Percentiles rank a stretch among this genome's conserved stretches.
These are phyloP conservation scores for Temnothorax nylanderi DNA, from an alignment of 1,140 invertebrate genomes.

Conservation along the genomic window DNA sequence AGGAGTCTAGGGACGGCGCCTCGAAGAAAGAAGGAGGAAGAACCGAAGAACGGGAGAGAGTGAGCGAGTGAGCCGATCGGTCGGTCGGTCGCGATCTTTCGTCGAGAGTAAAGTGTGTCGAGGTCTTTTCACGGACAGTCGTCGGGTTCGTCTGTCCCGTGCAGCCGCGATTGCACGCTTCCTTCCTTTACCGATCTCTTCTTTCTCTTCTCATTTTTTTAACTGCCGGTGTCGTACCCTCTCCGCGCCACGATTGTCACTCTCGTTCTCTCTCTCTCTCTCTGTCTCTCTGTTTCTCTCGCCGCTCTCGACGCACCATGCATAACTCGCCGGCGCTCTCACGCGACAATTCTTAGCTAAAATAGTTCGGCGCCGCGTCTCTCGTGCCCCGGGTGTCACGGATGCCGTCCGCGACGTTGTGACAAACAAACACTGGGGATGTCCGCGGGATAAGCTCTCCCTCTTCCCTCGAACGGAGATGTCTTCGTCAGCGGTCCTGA, in stretches of 20 bases:
- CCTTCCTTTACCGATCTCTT: constrained; percentile 22
- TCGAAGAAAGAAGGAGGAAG: constrained; percentile 73
- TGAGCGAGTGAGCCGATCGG: constrained; percentile 33
- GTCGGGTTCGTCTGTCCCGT: constrained; percentile 42
- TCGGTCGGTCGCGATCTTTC: constrained; percentile 54
- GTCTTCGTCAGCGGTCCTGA: constrained; percentile 47
- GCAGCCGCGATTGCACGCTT: constrained; percentile 46
- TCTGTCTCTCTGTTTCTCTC: constrained; percentile 25
- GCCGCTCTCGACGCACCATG: constrained; percentile 61
- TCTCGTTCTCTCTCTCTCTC: neutral
- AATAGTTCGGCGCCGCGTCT: constrained; percentile 60
- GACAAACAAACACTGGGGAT: constrained; percentile 59
- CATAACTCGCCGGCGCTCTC: constrained; percentile 56
- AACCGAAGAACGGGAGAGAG: constrained; percentile 77
- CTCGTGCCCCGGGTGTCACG: constrained; percentile 18
- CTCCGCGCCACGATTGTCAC: constrained; percentile 18
- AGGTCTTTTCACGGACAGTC: constrained; percentile 86
- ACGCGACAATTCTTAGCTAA: constrained; percentile 54
- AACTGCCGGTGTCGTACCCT: constrained; percentile 3
- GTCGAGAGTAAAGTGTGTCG: constrained; percentile 83
- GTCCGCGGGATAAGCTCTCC: constrained; percentile 51
- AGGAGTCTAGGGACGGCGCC: constrained; percentile 78
- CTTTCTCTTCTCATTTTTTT: constrained; percentile 51
- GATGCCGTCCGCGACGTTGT: constrained; percentile 31
- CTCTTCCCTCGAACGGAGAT: constrained; percentile 51